Conservation (phyloP, 2,888 invertebrate species). For the Sceliomorpha sp. region DNA sequence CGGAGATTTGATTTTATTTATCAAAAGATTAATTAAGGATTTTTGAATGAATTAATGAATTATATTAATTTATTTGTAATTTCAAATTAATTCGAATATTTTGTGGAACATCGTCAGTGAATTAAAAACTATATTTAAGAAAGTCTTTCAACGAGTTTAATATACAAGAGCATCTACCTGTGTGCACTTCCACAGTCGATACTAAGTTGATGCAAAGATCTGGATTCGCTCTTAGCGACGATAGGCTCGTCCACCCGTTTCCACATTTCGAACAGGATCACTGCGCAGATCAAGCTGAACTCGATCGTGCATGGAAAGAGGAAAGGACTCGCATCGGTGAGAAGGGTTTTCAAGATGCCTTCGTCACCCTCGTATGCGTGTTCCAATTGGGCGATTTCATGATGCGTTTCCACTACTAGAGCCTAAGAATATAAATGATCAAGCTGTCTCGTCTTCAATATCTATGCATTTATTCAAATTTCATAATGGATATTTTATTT, state of each 20-base stretch:
- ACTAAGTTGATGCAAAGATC: conserved; percentile 73
- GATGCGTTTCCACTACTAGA: conserved; percentile 92
- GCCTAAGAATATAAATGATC: conserved; percentile 59
- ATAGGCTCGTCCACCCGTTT: conserved; percentile 87
- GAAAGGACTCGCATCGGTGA: conserved; percentile 87
- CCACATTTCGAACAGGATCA: conserved; percentile 91
- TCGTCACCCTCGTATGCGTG: conserved; percentile 75
- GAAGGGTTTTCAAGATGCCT: conserved; percentile 83
- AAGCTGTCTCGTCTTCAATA: conserved; percentile 2
- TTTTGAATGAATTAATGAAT: no score
- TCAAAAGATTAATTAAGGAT: no score
- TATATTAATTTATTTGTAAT: no score
- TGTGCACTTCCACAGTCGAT: conserved; percentile 92
- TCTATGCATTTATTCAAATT: conserved; percentile 15
- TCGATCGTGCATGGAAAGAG: conserved; percentile 95
- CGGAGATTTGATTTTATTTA: no score
- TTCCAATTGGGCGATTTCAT: conserved; percentile 89
- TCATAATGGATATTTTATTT: no score
- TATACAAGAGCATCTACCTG: no score
- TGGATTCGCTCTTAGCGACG: conserved; percentile 80
- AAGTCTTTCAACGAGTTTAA: no score
- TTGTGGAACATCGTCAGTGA: no score
- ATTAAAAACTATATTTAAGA: no score
- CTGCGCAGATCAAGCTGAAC: conserved; percentile 94
- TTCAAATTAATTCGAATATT: no score